Evolutionary conservation across 2,797 vertebrate genomes (phyloP), one percentile per base, ranked within the genome.

Genomic region (Eremophila alpestris): DNA sequence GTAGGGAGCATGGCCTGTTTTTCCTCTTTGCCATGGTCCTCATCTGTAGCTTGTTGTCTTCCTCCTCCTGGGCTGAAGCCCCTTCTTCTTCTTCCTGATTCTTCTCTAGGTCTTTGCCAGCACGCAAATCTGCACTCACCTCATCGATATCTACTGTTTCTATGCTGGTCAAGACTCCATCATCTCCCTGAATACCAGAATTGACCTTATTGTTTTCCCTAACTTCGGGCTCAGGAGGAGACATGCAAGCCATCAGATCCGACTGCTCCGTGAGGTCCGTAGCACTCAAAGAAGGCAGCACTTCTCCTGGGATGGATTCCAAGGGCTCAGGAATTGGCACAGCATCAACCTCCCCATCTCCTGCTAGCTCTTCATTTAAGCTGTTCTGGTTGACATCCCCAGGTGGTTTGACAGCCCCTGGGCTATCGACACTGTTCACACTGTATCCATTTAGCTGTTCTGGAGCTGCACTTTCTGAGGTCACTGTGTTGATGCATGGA

Each of bases 1-100:
- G 99, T 55, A 99, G 95, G 10, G 99, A 99, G 93, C 99, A 99
- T 0, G 99, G 99, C 27, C 99, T 98, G 83, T 95, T 98, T 92
- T 98, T 99, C 52, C 98, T 98, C 64, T 98, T 98, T 9, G 95
- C 95, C 1, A 97, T 96, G 23, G 96, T 97, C 77, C 98, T 97
- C 90, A 98, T 87, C 4, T 95, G 97, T 5, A 98, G 96, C 86
- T 93, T 97, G 74, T 93, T 92, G 88, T 96, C 96, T 73, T 96
- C 94, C 32, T 93, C 89, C 51, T 96, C 93, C 51, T 68, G 97
- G 76, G 90, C 96, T 76, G 96, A 95, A 92, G 96, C 96, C 24
- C 93, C 96, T 89, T 94, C 97, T 62, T 96, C 97, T 89, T 95
- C 97, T 46, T 97, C 94, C 74, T 95, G 94, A 81, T 40, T 96